Evolutionary conservation across 2,797 vertebrate genomes (phyloP), one percentile per base, ranked within the genome.

Genomic region (Brachyrhaphis roseni): DNA sequence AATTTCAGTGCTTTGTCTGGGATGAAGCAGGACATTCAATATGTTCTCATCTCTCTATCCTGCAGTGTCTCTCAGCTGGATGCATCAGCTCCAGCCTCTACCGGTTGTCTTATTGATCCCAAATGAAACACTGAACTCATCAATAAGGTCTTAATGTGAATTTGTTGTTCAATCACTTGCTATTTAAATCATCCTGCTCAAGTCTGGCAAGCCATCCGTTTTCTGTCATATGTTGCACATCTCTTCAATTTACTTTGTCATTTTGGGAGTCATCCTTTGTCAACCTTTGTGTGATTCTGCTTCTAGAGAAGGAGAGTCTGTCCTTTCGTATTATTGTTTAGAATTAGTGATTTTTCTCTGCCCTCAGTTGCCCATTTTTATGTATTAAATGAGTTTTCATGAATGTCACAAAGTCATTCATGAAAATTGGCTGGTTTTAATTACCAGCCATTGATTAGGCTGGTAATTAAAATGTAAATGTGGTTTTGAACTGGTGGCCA

Each of bases 381-480:
- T 79, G 81, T 89, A 86, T 86, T 93, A 90, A 94, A 90, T 88
- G 86, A 90, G 89, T 87, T 92, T 93, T 89, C 91, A 87, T 88
- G 88, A 90, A 92, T 91, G 89, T 94, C 92, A 92, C 91, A 87
- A 92, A 94, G 92, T 88, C 93, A 34, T 34, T 34, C 34, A 34
- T 34, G 34, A 34, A 34, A 34, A 34, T 2, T 34, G 34, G 34
- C 34, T 34, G 34, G 34, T 34, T 34, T 34, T 34, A 34, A 34
- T 34, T 34, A 34, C 34, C 34, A 34, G 34, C 90, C 93, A 95
- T 95, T 94, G 94, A 94, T 95, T 93, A 95, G 91, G 88, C 88
- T 85, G 90, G 91, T 95, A 95, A 96, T 96, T 95, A 96, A 94
- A 94, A 95, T 95, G 94, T 94, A 95, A 96, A 95, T 95, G 93